These are phyloP conservation scores for Burhinus bistriatus DNA, from an alignment of 2,113 vertebrate species.

Conservation along the genomic window DNA sequence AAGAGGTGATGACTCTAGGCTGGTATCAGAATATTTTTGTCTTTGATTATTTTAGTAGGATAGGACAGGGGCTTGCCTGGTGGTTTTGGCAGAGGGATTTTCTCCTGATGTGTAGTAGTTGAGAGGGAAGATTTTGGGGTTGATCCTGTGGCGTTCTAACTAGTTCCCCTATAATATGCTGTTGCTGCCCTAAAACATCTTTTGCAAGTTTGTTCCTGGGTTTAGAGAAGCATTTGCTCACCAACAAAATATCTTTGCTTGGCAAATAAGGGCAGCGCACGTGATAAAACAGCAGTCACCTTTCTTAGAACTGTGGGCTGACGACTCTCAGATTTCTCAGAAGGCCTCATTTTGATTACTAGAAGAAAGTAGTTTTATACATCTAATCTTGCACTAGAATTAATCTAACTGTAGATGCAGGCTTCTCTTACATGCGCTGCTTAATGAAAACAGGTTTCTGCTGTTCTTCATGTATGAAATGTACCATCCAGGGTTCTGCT, in stretches of 20 bases:
- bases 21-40: neutral
- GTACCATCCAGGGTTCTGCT: neutral
- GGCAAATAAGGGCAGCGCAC: neutral
- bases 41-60: neutral
- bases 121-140: neutral
- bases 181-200: neutral
- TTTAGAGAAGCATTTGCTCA: neutral
- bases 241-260: neutral
- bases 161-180: neutral
- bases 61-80: neutral
- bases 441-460: neutral
- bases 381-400: neutral
- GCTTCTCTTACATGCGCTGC: neutral
- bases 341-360: neutral
- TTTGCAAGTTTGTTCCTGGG: neutral
- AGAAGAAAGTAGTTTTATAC: neutral
- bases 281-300: neutral
- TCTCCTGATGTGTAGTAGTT: neutral
- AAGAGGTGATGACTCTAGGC: neutral
- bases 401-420: neutral
- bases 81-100: neutral
- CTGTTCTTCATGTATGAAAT: neutral
- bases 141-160: neutral
- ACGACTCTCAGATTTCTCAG: neutral
- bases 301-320: neutral